These are phyloP conservation scores for Cacoxenus indagator DNA, from an alignment of 2,888 invertebrate species.

Conservation along the genomic window DNA sequence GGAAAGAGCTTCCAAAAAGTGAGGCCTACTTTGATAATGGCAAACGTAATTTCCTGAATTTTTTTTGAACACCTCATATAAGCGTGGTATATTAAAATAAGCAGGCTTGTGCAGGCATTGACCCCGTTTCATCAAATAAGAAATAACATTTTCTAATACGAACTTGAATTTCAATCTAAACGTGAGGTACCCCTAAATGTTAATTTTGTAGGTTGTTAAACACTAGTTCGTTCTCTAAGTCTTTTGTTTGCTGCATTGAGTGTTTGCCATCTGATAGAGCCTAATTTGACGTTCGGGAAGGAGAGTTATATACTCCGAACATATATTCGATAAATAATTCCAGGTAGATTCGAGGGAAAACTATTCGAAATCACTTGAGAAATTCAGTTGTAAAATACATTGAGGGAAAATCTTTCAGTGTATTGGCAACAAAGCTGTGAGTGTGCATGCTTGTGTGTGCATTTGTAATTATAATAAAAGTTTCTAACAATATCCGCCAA, in stretches of 20 bases:
- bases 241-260: constrained; percentile 40
- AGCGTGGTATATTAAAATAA: too few relatives aligned
- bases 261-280: background rate
- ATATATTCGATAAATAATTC: background rate
- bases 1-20: too few relatives aligned
- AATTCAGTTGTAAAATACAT: constrained; percentile 1
- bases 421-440: background rate
- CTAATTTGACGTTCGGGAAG: too few relatives aligned
- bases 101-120: too few relatives aligned
- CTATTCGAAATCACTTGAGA: constrained; percentile 6
- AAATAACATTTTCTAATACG: too few relatives aligned
- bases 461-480: constrained; percentile 29
- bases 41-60: too few relatives aligned
- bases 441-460: background rate
- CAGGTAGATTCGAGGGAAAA: background rate
- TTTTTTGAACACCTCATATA: too few relatives aligned
- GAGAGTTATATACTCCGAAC: background rate
- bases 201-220: constrained; percentile 58
- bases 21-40: too few relatives aligned
- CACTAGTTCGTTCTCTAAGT: constrained; percentile 54
- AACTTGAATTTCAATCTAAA: background rate
- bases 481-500: constrained; percentile 51
- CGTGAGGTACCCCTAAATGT: constrained; percentile 35
- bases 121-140: too few relatives aligned
- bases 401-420: background rate